Base-by-base conservation (phyloP, 2,888 invertebrate species). In the Acronicta psi region DNA sequence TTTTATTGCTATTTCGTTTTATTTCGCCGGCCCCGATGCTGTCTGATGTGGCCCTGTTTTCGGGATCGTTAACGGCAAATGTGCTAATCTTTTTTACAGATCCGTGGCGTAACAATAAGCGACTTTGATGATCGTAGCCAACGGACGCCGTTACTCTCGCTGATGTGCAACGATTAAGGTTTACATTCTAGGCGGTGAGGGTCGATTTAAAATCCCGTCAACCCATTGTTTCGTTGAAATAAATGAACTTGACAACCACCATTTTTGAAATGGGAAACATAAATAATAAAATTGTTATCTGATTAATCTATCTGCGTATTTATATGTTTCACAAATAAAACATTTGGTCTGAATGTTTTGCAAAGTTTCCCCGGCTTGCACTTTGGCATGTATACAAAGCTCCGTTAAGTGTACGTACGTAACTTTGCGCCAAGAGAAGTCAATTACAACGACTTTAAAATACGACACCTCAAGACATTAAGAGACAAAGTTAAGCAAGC, bases 1-100 rank as follows among this genome's bases (percentile, higher is more conserved):
- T 92, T 93, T 93, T 91, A 92, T 92, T 90, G 88, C 90, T 89
- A 89, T 91, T 91, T 85, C 90, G 91, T 91, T 92, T 92, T 92
- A 92, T 92, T 91, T 85, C 86, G 77, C 76, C 76, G 77, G 82
- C 80, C 75, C 81, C 83, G 80, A 81, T 84, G 85, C 77, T 82
- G 86, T 87, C 88, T 89, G 89, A 88, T 90, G 91, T 86, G 83
- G 86, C 87, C 88, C 90, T 89, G 90, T 92, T 92, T 91, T 92
- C 89, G 88, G 90, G 86, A 80, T 91, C 90, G 93, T 92, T 93
- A 92, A 92, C 91, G 83, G 87, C 81, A 87, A 92, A 91, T 92
- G 91, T 89, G 91, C 89, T 92, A 92, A 93, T 93, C 90, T 93
- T 91, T 92, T 92, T 92, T 88, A 90, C 87, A 86, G 86, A 81